A percentile compares a stretch with the other conserved stretches of the same genome.
Evolutionary conservation across 2,797 vertebrate genomes (phyloP).

Genomic region (Onychomys arenicola): DNA sequence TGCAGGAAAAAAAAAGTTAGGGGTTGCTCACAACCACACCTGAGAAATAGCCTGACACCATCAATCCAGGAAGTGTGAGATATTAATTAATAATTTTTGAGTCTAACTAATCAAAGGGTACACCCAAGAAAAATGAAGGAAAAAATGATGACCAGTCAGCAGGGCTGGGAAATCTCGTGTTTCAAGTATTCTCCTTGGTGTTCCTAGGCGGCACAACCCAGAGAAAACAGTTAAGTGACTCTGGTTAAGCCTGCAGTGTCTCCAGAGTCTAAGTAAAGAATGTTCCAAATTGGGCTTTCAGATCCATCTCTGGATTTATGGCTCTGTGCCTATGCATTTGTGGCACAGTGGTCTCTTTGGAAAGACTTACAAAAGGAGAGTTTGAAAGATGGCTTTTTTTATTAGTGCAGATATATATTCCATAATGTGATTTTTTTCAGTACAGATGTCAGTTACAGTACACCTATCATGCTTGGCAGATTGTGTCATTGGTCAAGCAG

Average conservation of each 20-base stretch:
- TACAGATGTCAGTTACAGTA: constrained; percentile 88
- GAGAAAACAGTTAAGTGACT: constrained; percentile 62
- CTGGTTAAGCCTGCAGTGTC: constrained; percentile 68
- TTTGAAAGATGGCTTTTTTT: constrained; percentile 89
- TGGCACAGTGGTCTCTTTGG: constrained; percentile 82
- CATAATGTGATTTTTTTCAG: constrained; percentile 77
- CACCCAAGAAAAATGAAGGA: not conserved
- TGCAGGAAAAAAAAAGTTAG: not conserved
- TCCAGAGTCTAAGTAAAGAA: constrained; percentile 77
- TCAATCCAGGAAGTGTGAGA: not conserved
- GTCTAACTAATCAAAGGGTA: constrained; percentile 22
- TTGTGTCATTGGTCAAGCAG: constrained; percentile 87
- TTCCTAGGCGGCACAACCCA: constrained; percentile 55
- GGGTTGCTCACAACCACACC: not conserved
- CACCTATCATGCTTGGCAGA: constrained; percentile 84
- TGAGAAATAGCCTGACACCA: not conserved
- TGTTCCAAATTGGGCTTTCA: constrained; percentile 76
- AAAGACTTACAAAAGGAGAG: constrained; percentile 83
- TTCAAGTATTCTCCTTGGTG: constrained; percentile 52
- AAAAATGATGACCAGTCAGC: not conserved
- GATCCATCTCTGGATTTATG: constrained; percentile 78
- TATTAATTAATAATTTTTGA: not conserved
- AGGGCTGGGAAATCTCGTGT: not conserved
- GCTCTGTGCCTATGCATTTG: constrained; percentile 79
- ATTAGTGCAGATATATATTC: constrained; percentile 86